Conservation (phyloP, 2,797 vertebrate genomes). For the Danio albolineatus region DNA sequence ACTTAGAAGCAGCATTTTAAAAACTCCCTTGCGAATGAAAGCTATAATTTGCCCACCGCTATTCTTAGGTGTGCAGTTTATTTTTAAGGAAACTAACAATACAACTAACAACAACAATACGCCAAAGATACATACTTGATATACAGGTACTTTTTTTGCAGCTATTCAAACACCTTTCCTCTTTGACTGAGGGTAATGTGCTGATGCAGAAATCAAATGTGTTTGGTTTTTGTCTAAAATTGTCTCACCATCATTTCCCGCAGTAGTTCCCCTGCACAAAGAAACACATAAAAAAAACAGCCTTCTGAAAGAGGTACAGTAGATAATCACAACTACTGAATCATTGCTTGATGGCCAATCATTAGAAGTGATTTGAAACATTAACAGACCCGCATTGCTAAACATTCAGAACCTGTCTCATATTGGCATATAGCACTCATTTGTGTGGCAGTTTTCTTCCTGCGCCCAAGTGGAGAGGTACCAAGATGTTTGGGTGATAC, state of each 20-base stretch:
- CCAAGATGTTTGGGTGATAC: constrained; percentile 43
- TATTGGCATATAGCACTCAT: constrained; percentile 13
- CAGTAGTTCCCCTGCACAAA: no score
- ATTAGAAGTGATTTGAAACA: constrained; percentile 46
- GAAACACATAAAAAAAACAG: background rate
- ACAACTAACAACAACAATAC: no score
- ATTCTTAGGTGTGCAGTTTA: no score
- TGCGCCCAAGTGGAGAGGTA: constrained; percentile 14
- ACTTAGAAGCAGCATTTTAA: no score
- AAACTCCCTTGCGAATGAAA: no score
- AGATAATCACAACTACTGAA: constrained; percentile 20
- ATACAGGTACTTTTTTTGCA: no score
- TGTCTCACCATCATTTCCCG: background rate
- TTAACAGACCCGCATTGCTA: constrained; percentile 23
- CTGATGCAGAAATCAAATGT: constrained; percentile 14
- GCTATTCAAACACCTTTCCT: no score
- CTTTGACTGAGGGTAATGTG: constrained; percentile 9
- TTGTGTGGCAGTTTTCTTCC: constrained; percentile 2
- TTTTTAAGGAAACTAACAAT: no score
- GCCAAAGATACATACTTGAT: no score
- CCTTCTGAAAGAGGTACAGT: constrained; percentile 13
- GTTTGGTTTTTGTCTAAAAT: constrained; percentile 6
- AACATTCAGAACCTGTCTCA: constrained; percentile 22
- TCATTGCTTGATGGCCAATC: constrained; percentile 53
- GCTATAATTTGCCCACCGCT: no score